Evolutionary conservation across 2,888 invertebrate genomes (phyloP).

Genomic region (Caenorhabditis drosophilae): DNA sequence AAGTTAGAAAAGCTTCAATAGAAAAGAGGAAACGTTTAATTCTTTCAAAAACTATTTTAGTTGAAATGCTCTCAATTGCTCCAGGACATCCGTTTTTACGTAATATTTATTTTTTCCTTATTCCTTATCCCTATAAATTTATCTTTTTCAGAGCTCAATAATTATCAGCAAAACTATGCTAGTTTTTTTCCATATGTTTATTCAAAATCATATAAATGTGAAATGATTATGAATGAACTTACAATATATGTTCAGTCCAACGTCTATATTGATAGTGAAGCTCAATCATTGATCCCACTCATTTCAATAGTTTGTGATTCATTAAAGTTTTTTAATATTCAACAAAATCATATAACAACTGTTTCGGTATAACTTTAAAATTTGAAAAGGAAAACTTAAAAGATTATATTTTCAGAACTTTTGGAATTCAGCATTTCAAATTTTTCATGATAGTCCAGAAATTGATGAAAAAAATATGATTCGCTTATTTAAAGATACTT

Average conservation of each 20-base stretch:
- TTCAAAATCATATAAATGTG: too few species aligned
- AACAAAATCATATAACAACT: too few species aligned
- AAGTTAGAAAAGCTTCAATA: not conserved
- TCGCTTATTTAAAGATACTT: not conserved
- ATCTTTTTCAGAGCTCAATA: not conserved
- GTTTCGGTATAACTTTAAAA: too few species aligned
- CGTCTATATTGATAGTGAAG: too few species aligned
- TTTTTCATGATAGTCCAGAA: not conserved
- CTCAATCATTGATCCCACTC: too few species aligned
- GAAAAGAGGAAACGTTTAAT: not conserved
- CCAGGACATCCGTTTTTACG: conserved; percentile 5
- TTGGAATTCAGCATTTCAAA: not conserved
- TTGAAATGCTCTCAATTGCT: conserved; percentile 1
- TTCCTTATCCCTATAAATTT: not conserved
- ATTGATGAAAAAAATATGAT: not conserved
- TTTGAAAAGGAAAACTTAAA: too few species aligned
- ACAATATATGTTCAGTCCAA: too few species aligned
- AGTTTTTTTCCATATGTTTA: too few species aligned
- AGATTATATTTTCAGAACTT: not conserved
- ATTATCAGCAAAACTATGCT: too few species aligned
- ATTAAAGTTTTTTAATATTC: too few species aligned
- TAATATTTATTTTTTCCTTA: not conserved
- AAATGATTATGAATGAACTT: too few species aligned
- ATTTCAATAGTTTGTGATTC: too few species aligned
- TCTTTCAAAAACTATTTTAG: not conserved